Percentiles rank a stretch among this genome's conserved stretches.
These are phyloP conservation scores for Volucella bombylans DNA, from an alignment of 2,888 invertebrate genomes.

Conservation along the genomic window DNA sequence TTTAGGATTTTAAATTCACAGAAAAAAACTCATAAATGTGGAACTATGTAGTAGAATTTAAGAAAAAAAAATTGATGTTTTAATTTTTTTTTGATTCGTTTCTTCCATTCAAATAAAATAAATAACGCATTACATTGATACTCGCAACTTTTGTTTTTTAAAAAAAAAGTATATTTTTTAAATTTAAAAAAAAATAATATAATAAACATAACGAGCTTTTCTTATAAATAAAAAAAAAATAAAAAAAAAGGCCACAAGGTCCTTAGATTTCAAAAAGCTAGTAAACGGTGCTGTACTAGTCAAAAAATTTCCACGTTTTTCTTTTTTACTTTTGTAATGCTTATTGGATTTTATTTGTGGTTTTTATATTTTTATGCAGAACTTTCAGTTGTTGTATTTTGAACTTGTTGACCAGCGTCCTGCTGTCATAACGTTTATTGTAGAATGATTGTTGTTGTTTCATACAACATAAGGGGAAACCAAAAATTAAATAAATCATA, in stretches of 20 bases:
- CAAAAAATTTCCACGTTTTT: constrained; percentile 42
- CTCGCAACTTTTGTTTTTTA: constrained; percentile 30
- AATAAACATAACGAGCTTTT: constrained; percentile 71
- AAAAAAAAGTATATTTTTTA: constrained; percentile 66
- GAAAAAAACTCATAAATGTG: constrained; percentile 25
- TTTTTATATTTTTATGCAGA: constrained; percentile 79
- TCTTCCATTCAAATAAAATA: constrained; percentile 60
- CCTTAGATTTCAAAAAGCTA: constrained; percentile 48
- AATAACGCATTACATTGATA: constrained; percentile 69
- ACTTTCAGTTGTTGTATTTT: constrained; percentile 83
- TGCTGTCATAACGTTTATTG: constrained; percentile 56
- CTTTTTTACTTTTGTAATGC: constrained; percentile 55
- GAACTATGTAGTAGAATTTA: constrained; percentile 48
- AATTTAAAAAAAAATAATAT: constrained; percentile 53
- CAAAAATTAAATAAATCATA: constrained; percentile 60
- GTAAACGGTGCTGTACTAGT: constrained; percentile 63
- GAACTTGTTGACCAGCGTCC: constrained; percentile 82
- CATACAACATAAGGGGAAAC: constrained; percentile 43
- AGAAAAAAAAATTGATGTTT: constrained; percentile 40
- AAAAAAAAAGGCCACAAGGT: constrained; percentile 55
- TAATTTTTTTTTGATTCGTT: constrained; percentile 28
- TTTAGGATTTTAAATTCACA: constrained; percentile 58
- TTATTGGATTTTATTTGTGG: constrained; percentile 62
- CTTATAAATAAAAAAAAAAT: constrained; percentile 61
- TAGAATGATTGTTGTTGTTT: constrained; percentile 47